These are phyloP conservation scores for Atherinomorus stipes DNA, from an alignment of 2,113 vertebrate genomes.

Conservation along the genomic window DNA sequence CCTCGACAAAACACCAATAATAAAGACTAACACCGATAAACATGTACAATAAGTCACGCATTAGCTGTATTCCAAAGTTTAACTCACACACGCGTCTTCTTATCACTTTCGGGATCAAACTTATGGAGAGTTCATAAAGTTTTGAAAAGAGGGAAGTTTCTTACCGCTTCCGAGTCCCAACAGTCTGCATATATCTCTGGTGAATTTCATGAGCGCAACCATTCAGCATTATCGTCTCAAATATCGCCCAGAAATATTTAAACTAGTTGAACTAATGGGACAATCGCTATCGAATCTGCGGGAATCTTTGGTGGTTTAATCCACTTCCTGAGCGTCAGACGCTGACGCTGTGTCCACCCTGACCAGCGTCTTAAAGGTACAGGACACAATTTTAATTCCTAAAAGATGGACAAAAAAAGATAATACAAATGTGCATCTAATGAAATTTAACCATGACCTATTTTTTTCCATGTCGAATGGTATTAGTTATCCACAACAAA, in stretches of 20 bases:
- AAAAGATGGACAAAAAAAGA: too few species aligned
- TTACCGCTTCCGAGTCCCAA: slow-evolving; percentile 83
- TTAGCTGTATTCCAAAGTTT: background rate
- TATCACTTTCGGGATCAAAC: background rate
- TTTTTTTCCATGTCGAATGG: too few species aligned
- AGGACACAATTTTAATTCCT: slow-evolving; percentile 22
- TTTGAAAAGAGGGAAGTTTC: slow-evolving; percentile 62
- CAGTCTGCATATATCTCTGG: slow-evolving; percentile 81
- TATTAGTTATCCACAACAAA: too few species aligned
- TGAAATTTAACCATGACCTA: too few species aligned
- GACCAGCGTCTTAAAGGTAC: slow-evolving; percentile 79
- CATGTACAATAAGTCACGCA: too few species aligned
- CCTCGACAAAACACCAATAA: background rate
- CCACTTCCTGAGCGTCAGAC: slow-evolving; percentile 81
- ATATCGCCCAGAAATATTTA: slow-evolving; percentile 7
- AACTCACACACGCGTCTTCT: background rate
- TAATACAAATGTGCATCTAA: too few species aligned
- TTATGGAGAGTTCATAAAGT: slow-evolving; percentile 63
- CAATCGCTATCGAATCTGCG: slow-evolving; percentile 55
- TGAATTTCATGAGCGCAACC: slow-evolving; percentile 84
- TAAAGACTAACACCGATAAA: background rate
- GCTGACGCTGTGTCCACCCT: slow-evolving; percentile 56
- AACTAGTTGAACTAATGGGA: slow-evolving; percentile 23
- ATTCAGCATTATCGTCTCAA: slow-evolving; percentile 81
- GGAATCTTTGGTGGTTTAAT: slow-evolving; percentile 71